Evolutionary conservation across 2,797 vertebrate species (phyloP), one percentile per base, ranked within the genome.

Genomic region (Anas capensis): DNA sequence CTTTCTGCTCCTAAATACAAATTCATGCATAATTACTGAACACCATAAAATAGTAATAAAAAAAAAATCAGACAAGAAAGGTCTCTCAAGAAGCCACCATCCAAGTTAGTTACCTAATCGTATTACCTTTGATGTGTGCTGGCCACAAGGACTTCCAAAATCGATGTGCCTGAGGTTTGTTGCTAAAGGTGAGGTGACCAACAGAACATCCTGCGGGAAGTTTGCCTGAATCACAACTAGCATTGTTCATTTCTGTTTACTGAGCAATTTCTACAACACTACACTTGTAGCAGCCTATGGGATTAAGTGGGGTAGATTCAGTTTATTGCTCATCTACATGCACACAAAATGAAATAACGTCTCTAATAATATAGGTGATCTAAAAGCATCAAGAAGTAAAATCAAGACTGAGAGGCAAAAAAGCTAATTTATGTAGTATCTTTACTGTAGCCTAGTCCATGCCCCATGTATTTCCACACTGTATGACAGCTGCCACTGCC

Each of bases 1-100:
- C 80, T 94, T 96, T 77, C 82, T 94, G 87, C 93, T 92, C 82
- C 79, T 82, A 92, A 95, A 97, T 53, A 94, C 68, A 92, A 94
- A 96, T 85, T 91, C 72, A 91, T 33, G 31, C 12, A 21, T 94
- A 79, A 93, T 87, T 96, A 93, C 34, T 7, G 19, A 82, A 27
- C 79, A n/a, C 38, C 53, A 38, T 34, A 86, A 73, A 76, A 85
- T 65, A 76, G 83, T 65, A 73, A 70, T 75, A 60, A 38, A 58
- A 60, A 38, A 10, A 31, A 66, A 51, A n/a, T 16, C 84, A 58
- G 44, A 79, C 10, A 70, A 53, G 31, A n/a, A 88, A 86, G 24
- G 21, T 86, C 17, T 70, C 70, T 85, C 14, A 79, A 75, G 40
- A 92, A 93, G n/a, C 34, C 16, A 53, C 7, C 33, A 14, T 86